Base-by-base conservation (phyloP, 2,888 invertebrate species). In the Caenorhabditis drosophilae region DNA sequence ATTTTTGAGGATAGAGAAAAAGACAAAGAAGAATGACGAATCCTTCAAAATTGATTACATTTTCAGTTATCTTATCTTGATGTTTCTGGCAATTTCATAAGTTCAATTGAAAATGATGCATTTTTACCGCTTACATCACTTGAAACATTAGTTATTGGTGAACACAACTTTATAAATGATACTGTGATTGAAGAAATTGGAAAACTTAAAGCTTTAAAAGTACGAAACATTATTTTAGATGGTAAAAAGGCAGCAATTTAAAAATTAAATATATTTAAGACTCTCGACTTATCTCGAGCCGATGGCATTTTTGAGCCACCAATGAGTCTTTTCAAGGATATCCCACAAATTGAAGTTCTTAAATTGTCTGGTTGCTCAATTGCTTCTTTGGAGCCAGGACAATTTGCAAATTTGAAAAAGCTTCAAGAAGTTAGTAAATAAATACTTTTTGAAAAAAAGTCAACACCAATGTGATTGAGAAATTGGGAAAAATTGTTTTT, bases 61-160 rank as follows among this genome's bases (percentile, higher is more conserved):
- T 69, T 81, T 51, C 63, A 89, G 64, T 86, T 93, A 64, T 89
- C 90, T 71, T 91, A 92, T 78, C 89, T 95, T 46, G 90, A 89
- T 15, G 88, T 94, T 77, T 92, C 92, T 84, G 90, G 90, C 74
- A 94, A 94, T 87, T 90, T 92, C 84, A 90, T 94, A 73, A 89
- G 90, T 49, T 88, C 89, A 67, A 90, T 93, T 76, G 89, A 91
- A 78, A 90, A 90, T 49, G 91, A 92, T 84, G 91, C 92, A 51
- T 93, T 94, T 85, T 89, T 91, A 11, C 80, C 91, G 89, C 85
- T 93, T 52, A 89, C 89, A 4, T 88, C 90, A 15, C 88, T 95
- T 7, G 79, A 83, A 59, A 84, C 84, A 9, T 75, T 86, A 88
- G 90, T 91, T 75, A 91, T 94, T 73, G 82, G 82, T 6, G 92